Base-by-base conservation (phyloP, 1,140 invertebrate genomes). In the Drosophila ohnishii region DNA sequence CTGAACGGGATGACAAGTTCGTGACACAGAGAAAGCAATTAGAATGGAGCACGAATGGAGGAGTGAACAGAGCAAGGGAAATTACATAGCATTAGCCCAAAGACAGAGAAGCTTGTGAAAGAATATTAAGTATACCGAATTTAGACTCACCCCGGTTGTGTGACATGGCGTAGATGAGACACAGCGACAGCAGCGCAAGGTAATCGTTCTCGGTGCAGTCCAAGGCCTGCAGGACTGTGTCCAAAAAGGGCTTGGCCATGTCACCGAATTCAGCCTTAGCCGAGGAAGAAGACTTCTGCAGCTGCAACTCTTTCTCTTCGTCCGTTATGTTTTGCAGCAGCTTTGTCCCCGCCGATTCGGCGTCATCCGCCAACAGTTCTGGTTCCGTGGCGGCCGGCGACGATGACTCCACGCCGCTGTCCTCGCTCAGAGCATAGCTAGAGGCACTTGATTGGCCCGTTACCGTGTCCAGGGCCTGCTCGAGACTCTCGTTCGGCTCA, bases 171-270 rank as follows among this genome's bases (percentile, higher is more conserved):
- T 98, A 98, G 2, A 99, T 94, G 48, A 99, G 93, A 92, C 98
- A 98, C 9, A 99, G 92, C 1, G 96, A 95, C 93, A 99, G 98
- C 50, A 99, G 92, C 0, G 98, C 95, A 37, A 97, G 94, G 92
- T 99, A 99, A 93, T 99, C 98, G 92, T 99, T 99, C 90, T 98
- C 97, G 6, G 92, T 94, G 90, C 97, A 97, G 86, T 97, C 94
- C 60, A 97, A 92, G 1, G 97, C 95, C 77, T 96, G 95, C 53
- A 98, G 93, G 61, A 99, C 95, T 1, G 97, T 96, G 91, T 98
- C 96, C 44, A 99, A 92, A 92, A 99, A 99, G 9, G 97, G 96
- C 53, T 92, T 91, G 59, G 92, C 66, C 47, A 78, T 56, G 34
- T 78, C n/a, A 45, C 28, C 44, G 19, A 42, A 47, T 2, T 61